A percentile compares a stretch with the other conserved stretches of the same genome.
phyloP scores from a whole-genome alignment of 2,888 invertebrate genomes.

The Penaeus monodon region DNA sequence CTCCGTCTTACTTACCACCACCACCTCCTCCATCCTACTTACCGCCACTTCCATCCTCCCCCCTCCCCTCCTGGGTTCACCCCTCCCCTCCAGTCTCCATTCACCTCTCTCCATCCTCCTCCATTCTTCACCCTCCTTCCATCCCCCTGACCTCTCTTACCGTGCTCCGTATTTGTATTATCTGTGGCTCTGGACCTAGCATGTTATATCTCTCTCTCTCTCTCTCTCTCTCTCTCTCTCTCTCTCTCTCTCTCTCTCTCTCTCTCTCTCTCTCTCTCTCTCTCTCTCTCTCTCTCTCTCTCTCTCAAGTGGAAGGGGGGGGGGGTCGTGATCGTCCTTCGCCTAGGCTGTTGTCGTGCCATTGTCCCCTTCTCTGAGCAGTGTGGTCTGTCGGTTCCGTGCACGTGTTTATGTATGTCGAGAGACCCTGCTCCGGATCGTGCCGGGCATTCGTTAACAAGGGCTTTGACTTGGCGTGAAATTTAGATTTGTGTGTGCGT shows the following conservation, averaged over 20 bases:
- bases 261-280: background rate
- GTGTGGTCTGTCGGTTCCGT: no score
- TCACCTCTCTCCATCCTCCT: background rate
- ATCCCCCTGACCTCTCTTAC: background rate
- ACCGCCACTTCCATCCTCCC: background rate
- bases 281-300: background rate
- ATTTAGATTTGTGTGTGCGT: background rate
- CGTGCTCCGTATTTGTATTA: background rate
- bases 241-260: background rate
- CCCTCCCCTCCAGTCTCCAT: background rate
- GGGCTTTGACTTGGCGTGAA: no score
- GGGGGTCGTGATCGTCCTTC: no score
- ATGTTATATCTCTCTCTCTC: background rate
- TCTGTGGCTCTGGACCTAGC: background rate
- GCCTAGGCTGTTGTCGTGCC: no score
- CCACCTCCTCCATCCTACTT: background rate
- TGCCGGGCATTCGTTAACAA: no score
- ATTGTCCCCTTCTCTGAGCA: no score
- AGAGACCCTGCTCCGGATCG: no score
- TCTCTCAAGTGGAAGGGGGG: background rate
- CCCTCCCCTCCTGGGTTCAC: background rate
- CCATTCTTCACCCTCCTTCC: background rate
- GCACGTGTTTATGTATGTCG: no score
- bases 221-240: background rate
- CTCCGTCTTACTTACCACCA: background rate